These are phyloP conservation scores for Rotaria magnacalcarata DNA, from an alignment of 2,888 invertebrate species.

Conservation along the genomic window DNA sequence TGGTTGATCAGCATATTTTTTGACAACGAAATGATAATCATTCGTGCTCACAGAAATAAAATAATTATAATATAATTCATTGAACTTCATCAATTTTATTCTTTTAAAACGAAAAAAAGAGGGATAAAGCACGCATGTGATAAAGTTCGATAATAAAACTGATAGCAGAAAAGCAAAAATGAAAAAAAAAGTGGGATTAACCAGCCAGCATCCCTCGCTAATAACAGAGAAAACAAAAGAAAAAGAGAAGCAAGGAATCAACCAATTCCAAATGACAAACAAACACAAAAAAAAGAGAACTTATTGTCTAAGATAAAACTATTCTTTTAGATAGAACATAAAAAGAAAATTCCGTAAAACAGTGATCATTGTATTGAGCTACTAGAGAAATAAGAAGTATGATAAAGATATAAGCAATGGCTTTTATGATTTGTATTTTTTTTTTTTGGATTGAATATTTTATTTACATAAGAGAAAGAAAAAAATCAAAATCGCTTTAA, in stretches of 20 bases:
- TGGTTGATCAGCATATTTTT: no score
- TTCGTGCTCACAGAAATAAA: no score
- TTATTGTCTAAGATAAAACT: slow-evolving; percentile 22
- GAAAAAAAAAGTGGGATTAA: background rate
- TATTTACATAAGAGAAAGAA: no score
- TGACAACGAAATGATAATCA: no score
- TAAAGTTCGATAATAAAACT: slow-evolving; percentile 6
- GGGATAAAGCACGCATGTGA: background rate
- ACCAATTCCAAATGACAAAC: background rate
- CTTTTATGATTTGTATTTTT: no score
- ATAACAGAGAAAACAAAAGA: slow-evolving; percentile 11
- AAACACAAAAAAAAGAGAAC: background rate
- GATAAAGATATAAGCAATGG: background rate
- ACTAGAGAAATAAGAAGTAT: background rate
- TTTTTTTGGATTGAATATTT: no score
- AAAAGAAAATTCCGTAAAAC: background rate
- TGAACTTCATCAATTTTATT: slow-evolving; percentile 12
- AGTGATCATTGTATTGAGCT: slow-evolving; percentile 12
- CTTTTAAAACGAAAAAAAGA: background rate
- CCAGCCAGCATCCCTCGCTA: background rate
- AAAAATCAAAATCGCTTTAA: no score
- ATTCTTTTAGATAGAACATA: slow-evolving; percentile 5
- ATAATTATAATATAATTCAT: background rate
- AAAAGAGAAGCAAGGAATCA: background rate
- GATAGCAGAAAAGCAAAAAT: background rate